phyloP scores from a whole-genome alignment of 92 coral and sea anemone genomes.

The Zoanthus sansibaricus region DNA sequence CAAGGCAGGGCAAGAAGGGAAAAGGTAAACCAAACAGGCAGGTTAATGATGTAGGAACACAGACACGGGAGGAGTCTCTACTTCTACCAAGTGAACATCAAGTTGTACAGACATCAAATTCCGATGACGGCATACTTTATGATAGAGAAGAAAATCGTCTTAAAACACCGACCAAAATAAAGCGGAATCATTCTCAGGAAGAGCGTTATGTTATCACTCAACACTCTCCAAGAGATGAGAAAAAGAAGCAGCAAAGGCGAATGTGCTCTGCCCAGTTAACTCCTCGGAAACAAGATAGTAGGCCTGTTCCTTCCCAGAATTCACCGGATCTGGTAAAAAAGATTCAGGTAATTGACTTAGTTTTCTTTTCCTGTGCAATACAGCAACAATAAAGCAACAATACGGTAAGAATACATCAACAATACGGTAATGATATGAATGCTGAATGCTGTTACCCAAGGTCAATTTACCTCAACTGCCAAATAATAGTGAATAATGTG shows the following conservation, averaged over 20 bases:
- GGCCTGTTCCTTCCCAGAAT: constrained; percentile 38
- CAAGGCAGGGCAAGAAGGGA: constrained; percentile 16
- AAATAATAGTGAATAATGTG: too few relatives aligned
- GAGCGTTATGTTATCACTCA: constrained; percentile 39
- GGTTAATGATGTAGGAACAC: constrained; percentile 59
- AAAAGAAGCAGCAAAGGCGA: background rate
- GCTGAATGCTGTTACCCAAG: too few relatives aligned
- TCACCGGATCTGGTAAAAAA: constrained; percentile 33
- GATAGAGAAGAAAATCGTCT: background rate
- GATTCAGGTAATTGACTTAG: constrained; percentile 19
- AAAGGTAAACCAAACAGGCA: constrained; percentile 18
- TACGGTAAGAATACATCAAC: too few relatives aligned
- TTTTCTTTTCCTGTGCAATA: too few relatives aligned
- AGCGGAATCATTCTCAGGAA: background rate
- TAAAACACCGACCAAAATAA: constrained; percentile 13
- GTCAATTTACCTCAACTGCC: too few relatives aligned
- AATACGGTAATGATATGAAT: too few relatives aligned
- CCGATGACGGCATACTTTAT: background rate
- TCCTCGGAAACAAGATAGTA: constrained; percentile 20
- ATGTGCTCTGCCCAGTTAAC: background rate
- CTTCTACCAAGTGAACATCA: constrained; percentile 3
- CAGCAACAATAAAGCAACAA: too few relatives aligned
- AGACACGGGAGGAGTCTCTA: constrained; percentile 45
- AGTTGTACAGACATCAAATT: background rate
- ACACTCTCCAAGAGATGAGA: constrained; percentile 33